Base-by-base conservation (phyloP, 2,888 invertebrate species). In the Orthosia gracilis region DNA sequence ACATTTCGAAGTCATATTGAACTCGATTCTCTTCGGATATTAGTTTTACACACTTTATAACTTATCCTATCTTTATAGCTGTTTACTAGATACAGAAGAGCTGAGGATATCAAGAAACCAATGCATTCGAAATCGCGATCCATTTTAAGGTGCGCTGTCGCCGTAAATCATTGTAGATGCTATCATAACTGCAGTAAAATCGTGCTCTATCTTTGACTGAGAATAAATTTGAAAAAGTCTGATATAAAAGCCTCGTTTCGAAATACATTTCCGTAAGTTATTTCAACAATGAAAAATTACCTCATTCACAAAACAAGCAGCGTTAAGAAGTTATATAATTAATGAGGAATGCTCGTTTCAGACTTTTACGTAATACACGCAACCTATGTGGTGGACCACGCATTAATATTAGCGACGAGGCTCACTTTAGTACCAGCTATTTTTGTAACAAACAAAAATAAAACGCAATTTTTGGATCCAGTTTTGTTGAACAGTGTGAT, bases 1-100 rank as follows among this genome's bases (percentile, higher is more conserved):
- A 89, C 86, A 86, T 90, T 91, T 84, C 85, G 76, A 91, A 92
- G 91, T 90, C 88, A 90, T 90, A 86, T 88, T 86, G 86, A 91
- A 90, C 89, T 89, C 79, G 47, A 83, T 85, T 86, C 77, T 80
- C 80, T 71, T 83, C 69, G 76, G 67, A 82, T 83, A 87, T 87
- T 87, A 84, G 83, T 85, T 86, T 87, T 82, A 85, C 83, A 78
- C 75, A 73, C 69, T 84, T 84, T 80, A 81, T 74, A 83, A 85
- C 76, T 76, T 80, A 55, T 64, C 52, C 75, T 66, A 50, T 64
- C 62, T 80, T 75, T 84, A 78, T 73, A 62, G 65, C 18, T 77
- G 61, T 77, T 82, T 80, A 72, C 77, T 69, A 31, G 57, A 55
- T 18, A 66, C 31, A 69, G 50, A 74, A 61, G 45, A 50, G 45